Evolutionary conservation across 2,888 invertebrate genomes (phyloP).

Genomic region (Archaeoteleia sp.): DNA sequence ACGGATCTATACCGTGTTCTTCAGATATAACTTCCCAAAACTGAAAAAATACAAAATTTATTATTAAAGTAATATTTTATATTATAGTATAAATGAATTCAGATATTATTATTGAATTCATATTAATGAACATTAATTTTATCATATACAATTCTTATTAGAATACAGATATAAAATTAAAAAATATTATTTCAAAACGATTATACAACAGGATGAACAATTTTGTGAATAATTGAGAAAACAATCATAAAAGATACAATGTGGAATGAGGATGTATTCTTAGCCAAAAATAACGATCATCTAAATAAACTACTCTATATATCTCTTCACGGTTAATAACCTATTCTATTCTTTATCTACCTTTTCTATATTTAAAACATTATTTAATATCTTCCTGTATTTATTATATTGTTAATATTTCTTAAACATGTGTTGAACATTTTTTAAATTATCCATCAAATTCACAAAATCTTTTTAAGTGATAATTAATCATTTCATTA

Average conservation of each 20-base stretch:
- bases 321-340: conserved; percentile 9
- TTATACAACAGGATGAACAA: not conserved
- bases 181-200: conserved; percentile 29
- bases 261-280: conserved; percentile 4
- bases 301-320: not conserved
- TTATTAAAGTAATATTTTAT: too few relatives aligned
- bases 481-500: too few relatives aligned
- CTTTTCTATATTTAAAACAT: too few relatives aligned
- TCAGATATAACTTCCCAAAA: conserved; percentile 98
- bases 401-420: too few relatives aligned
- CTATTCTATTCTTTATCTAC: conserved; percentile 5
- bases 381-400: too few relatives aligned
- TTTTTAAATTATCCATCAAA: too few relatives aligned
- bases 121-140: too few relatives aligned
- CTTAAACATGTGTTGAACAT: too few relatives aligned
- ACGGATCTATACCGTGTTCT: conserved; percentile 85
- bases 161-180: too few relatives aligned
- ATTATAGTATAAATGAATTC: not conserved
- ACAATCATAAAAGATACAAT: conserved; percentile 17
- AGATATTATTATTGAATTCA: not conserved
- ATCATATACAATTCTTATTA: too few relatives aligned
- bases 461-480: too few relatives aligned
- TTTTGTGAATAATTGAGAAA: not conserved
- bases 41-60: conserved; percentile 75
- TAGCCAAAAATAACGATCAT: not conserved